phyloP scores from a whole-genome alignment of 2,797 vertebrate genomes.

The Sebastes kiyomatsui region DNA sequence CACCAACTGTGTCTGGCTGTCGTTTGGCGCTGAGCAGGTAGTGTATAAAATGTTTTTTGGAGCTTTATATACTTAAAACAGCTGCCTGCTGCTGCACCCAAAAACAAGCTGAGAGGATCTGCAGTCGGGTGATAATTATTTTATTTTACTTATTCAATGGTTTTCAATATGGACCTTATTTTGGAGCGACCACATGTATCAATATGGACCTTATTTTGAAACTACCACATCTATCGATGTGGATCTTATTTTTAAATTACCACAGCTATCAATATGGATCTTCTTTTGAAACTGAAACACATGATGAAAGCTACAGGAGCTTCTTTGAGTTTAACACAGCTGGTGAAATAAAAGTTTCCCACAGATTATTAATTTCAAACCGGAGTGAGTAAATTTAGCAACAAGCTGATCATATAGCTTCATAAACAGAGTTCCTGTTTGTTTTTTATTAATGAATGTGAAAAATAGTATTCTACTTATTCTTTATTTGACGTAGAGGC shows the following conservation, averaged over 20 bases:
- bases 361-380: background rate
- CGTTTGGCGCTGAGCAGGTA: background rate
- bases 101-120: background rate
- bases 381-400: background rate
- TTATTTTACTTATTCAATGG: too few species aligned
- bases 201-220: background rate
- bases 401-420: background rate
- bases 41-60: background rate
- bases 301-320: background rate
- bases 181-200: too few species aligned
- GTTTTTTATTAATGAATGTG: background rate
- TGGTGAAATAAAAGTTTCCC: background rate
- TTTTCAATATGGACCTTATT: background rate
- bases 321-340: background rate
- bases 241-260: background rate
- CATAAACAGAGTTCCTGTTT: background rate
- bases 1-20: background rate
- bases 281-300: background rate
- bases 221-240: background rate
- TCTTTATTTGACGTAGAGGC: background rate
- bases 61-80: background rate
- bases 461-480: background rate
- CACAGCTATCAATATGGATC: background rate
- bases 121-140: background rate
- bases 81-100: background rate